Evolutionary conservation across 30 jellyfish, hydroid and myxozoan genomes (phyloP).

Genomic region (Pelagia noctiluca): DNA sequence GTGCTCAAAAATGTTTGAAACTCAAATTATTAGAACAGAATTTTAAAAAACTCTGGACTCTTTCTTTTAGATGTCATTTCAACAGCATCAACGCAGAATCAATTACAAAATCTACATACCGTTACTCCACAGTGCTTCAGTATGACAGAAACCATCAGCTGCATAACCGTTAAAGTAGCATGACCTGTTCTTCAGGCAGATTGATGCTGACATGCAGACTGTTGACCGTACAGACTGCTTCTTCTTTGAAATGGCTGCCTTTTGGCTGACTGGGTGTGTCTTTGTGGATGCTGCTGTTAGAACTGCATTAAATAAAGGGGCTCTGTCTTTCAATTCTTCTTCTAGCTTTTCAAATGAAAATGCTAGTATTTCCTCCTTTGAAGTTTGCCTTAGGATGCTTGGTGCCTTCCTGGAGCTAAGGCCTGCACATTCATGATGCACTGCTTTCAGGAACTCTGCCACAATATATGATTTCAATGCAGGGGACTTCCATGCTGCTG

Average conservation of each 20-base stretch:
- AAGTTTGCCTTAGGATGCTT: conserved; percentile 31
- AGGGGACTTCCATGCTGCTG: conserved; percentile 32
- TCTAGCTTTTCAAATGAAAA: conserved; percentile 29
- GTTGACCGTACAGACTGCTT: conserved; percentile 19
- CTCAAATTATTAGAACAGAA: neutral
- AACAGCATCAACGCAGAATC: neutral
- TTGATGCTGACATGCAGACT: neutral
- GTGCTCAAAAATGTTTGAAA: no score
- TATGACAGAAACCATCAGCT: neutral
- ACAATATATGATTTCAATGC: conserved; percentile 26
- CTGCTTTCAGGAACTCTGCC: conserved; percentile 42
- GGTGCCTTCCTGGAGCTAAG: conserved; percentile 27
- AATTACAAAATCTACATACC: neutral
- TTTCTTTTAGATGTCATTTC: neutral
- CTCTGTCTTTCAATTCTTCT: conserved; percentile 29
- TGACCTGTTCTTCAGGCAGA: neutral
- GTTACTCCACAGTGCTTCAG: neutral
- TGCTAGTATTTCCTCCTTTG: conserved; percentile 13
- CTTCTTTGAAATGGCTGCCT: conserved; percentile 20
- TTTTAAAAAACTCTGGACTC: neutral
- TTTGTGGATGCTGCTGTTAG: conserved; percentile 23
- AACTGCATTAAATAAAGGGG: conserved; percentile 27
- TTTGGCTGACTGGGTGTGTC: conserved; percentile 16
- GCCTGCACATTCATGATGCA: conserved; percentile 35
- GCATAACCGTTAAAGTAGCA: neutral